Evolutionary conservation across 2,797 vertebrate genomes (phyloP).

Genomic region (Chaenodraco wilsoni): DNA sequence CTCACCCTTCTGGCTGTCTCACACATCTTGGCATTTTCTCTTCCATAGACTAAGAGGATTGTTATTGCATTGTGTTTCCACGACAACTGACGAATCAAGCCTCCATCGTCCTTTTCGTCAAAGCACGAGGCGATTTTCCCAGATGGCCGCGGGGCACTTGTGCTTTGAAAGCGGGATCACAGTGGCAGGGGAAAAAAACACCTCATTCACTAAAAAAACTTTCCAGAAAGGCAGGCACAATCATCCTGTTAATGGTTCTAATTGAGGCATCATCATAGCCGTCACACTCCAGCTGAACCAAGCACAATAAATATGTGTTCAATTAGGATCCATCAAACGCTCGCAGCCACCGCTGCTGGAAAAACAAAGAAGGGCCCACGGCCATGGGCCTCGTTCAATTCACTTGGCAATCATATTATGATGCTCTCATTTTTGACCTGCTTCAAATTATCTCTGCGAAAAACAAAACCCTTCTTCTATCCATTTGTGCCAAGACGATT

Average conservation of each 20-base stretch:
- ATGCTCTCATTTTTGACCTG: constrained; percentile 72
- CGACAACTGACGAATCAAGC: constrained; percentile 66
- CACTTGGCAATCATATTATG: constrained; percentile 75
- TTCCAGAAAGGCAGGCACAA: constrained; percentile 71
- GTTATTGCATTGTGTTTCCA: constrained; percentile 65
- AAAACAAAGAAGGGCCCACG: constrained; percentile 72
- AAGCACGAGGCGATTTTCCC: constrained; percentile 60
- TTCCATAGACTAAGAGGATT: constrained; percentile 69
- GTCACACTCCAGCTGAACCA: constrained; percentile 77
- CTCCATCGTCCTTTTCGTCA: constrained; percentile 56
- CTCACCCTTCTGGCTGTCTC: constrained; percentile 50
- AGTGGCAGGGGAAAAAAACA: constrained; percentile 31
- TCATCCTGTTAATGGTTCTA: constrained; percentile 78
- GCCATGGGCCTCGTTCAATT: constrained; percentile 69
- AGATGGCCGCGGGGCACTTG: constrained; percentile 60
- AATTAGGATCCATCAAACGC: constrained; percentile 75
- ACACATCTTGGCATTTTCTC: constrained; percentile 53
- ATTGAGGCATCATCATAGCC: constrained; percentile 77
- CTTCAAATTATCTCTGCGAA: constrained; percentile 77
- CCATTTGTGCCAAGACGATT: constrained; percentile 67
- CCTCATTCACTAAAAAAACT: constrained; percentile 53
- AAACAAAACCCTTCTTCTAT: constrained; percentile 68
- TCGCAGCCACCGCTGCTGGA: constrained; percentile 67
- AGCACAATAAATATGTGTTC: constrained; percentile 79
- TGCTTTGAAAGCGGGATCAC: constrained; percentile 58